Conservation (phyloP, 1,140 invertebrate genomes). For the Helicoverpa zea region DNA sequence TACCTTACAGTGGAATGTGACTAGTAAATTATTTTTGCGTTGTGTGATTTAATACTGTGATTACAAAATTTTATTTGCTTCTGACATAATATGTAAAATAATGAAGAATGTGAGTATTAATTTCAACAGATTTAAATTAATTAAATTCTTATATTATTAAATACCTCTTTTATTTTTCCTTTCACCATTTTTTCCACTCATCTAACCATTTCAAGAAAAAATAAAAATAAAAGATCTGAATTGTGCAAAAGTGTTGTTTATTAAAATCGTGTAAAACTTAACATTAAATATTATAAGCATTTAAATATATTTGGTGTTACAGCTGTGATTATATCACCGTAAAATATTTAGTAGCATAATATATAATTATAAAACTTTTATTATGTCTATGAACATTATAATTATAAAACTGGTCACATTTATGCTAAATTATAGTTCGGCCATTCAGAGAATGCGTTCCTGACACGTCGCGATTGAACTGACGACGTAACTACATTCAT, state of each 20-base stretch:
- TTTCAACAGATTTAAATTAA: constrained; percentile 47
- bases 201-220: too few relatives aligned
- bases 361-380: neutral
- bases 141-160: constrained; percentile 55
- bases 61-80: constrained; percentile 55
- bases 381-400: neutral
- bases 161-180: constrained; percentile 30
- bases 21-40: constrained; percentile 53
- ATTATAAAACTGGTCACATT: neutral
- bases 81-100: constrained; percentile 46
- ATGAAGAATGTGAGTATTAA: constrained; percentile 56
- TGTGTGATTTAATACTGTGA: constrained; percentile 60
- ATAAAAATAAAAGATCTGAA: constrained; percentile 4
- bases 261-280: constrained; percentile 58
- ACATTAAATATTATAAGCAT: constrained; percentile 50
- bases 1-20: constrained; percentile 11
- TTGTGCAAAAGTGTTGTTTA: constrained; percentile 52
- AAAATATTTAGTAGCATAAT: constrained; percentile 26
- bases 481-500: too few relatives aligned
- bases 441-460: too few relatives aligned
- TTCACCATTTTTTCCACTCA: neutral
- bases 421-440: too few relatives aligned
- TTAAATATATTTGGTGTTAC: constrained; percentile 58
- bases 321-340: constrained; percentile 57
- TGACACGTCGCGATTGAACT: too few relatives aligned